Base-by-base conservation (phyloP, 2,113 vertebrate species). In the Promerops cafer region DNA sequence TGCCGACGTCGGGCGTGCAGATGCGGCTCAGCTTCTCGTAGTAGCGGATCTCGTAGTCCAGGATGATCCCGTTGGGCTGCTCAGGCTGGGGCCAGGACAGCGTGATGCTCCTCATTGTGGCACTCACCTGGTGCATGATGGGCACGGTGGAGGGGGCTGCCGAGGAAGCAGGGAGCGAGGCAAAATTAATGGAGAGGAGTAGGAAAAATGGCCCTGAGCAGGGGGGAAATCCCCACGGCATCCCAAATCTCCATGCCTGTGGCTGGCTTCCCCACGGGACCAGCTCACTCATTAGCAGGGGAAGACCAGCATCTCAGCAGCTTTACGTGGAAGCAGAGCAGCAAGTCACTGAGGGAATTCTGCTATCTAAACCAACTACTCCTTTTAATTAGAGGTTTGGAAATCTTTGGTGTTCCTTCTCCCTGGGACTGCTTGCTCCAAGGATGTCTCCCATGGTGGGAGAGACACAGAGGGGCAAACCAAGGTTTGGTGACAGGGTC, bases 91-190 rank as follows among this genome's bases (percentile, higher is more conserved):
- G 99, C 99, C 99, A 99, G 14, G 99, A 99, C 83, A 99, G 96
- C 0, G 99, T 99, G 98, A 99, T 99, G 98, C 99, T 99, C 91
- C 98, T 99, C 99, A 99, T 99, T 10, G 99, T 99, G 91, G 99
- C 99, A 93, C 99, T 99, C 97, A 99, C 99, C 97, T 99, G 99
- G 97, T 99, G 99, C 99, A 99, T 99, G 97, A 99, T 99, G 96
- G 99, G 99, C 97, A 99, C 99, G 2, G 98, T 99, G 90, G 99
- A 99, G 53, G 99, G 99, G 82, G 99, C 99, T 99, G 98, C 77
- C 66, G 2, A 97, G 93, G 97, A 93, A 98, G 59, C 31, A 2
- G 83, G 53, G 66, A 84, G 37, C 2, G 17, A 77, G 33, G 45
- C 57, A 83, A 75, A 89, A 50, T 94, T 79, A 95, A 85, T 4